phyloP scores from a whole-genome alignment of 2,113 vertebrate genomes.

The Leptocoma aspasia region DNA sequence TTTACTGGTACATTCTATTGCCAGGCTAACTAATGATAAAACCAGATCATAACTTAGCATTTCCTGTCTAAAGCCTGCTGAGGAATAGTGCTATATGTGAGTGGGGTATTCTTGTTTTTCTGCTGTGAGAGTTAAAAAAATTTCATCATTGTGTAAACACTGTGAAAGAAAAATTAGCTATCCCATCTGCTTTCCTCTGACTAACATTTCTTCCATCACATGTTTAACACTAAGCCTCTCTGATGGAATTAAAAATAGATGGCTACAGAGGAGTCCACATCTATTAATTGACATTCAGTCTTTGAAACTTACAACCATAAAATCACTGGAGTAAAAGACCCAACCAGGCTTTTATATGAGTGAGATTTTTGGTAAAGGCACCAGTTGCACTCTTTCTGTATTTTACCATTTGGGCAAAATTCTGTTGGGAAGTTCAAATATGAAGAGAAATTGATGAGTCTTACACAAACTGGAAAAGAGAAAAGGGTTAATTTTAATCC shows the following conservation, averaged over 20 bases:
- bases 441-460: not conserved
- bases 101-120: conserved; percentile 10
- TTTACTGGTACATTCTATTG: not conserved
- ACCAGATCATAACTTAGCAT: not conserved
- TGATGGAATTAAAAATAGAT: conserved; percentile 50
- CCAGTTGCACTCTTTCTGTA: not conserved
- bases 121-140: conserved; percentile 16
- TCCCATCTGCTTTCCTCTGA: conserved; percentile 54
- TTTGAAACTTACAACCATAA: conserved; percentile 11
- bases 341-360: not conserved
- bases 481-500: not conserved
- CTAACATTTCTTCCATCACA: conserved; percentile 44
- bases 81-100: not conserved
- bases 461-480: not conserved
- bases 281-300: not conserved
- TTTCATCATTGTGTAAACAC: conserved; percentile 32
- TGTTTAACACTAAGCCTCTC: conserved; percentile 17
- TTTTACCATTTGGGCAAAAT: not conserved
- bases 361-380: not conserved
- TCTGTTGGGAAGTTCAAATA: not conserved
- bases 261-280: not conserved
- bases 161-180: conserved; percentile 45
- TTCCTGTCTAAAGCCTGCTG: not conserved
- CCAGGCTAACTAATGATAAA: not conserved
- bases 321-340: not conserved